Conservation (phyloP, 2,113 vertebrate species). For the Megaceryle maxima region DNA sequence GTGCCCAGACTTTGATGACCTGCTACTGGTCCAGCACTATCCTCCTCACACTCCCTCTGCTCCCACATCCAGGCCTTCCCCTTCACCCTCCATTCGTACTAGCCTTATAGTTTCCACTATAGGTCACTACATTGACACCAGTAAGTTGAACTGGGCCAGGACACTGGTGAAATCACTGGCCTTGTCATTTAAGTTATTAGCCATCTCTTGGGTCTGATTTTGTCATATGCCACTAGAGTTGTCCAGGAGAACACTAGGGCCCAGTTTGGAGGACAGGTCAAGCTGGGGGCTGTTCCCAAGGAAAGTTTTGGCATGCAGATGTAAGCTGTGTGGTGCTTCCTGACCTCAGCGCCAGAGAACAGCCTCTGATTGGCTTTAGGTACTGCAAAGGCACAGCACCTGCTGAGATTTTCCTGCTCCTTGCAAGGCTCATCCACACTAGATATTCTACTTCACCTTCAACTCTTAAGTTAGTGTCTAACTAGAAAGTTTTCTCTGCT, state of each 20-base stretch:
- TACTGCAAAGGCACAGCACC: rapidly evolving
- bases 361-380: background rate
- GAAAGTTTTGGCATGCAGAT: background rate
- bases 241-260: rapidly evolving
- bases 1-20: background rate
- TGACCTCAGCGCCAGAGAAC: background rate
- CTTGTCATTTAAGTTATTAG: background rate
- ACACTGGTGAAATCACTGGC: background rate
- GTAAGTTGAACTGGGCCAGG: background rate
- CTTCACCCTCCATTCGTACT: background rate
- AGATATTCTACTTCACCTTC: background rate
- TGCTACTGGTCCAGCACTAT: background rate
- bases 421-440: background rate
- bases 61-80: background rate
- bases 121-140: background rate
- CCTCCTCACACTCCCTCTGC: background rate
- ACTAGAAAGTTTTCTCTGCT: background rate
- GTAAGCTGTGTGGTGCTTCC: background rate
- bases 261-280: background rate
- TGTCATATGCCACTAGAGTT: background rate
- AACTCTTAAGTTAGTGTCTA: background rate
- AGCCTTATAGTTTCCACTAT: background rate
- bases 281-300: background rate
- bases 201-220: background rate
- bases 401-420: background rate